phyloP scores from a whole-genome alignment of 2,888 invertebrate genomes.

The Tiphia femorata region DNA sequence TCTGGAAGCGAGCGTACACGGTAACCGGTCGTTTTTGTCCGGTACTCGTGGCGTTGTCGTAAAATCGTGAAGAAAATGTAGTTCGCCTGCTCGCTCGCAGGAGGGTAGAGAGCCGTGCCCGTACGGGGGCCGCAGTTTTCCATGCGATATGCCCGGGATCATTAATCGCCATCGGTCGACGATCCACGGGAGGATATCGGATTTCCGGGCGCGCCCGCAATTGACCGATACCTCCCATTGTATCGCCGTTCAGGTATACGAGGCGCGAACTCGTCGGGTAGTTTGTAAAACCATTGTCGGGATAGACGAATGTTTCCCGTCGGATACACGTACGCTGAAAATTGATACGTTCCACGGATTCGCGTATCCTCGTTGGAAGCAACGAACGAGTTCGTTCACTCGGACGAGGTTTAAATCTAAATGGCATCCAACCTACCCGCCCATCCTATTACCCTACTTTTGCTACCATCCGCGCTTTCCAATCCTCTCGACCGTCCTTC shows the following conservation, averaged over 20 bases:
- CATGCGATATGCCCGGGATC: constrained; percentile 22
- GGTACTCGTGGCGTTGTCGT: no score
- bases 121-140: constrained; percentile 26
- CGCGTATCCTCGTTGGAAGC: no score
- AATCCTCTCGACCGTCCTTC: constrained; percentile 5
- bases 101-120: not conserved
- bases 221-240: constrained; percentile 51
- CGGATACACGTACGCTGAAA: no score
- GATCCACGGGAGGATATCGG: constrained; percentile 50
- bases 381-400: no score
- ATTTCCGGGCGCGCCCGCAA: constrained; percentile 56
- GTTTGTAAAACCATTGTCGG: constrained; percentile 45
- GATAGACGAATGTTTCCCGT: constrained; percentile 35
- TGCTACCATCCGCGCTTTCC: no score
- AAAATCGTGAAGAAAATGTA: not conserved
- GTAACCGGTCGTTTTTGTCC: no score
- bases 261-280: constrained; percentile 39
- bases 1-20: no score
- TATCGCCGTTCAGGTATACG: constrained; percentile 38
- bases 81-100: not conserved
- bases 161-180: constrained; percentile 47
- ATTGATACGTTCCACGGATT: no score
- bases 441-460: no score
- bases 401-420: no score
- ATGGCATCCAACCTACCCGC: no score